Conservation (phyloP, 2,888 invertebrate genomes). For the Himalopsyche kuldschensis region DNA sequence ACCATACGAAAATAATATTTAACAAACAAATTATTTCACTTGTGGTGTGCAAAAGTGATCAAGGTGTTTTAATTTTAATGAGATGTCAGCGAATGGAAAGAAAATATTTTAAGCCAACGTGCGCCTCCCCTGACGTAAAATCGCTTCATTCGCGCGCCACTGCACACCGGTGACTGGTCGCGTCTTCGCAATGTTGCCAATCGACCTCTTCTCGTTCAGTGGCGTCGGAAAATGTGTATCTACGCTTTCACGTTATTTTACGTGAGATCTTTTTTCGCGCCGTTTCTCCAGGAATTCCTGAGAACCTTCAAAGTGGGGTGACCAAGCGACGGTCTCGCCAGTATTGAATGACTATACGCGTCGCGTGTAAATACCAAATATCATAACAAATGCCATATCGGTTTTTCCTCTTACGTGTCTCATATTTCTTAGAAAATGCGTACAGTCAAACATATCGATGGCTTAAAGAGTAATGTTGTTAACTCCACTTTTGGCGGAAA, state of each 20-base stretch:
- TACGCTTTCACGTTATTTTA: neutral
- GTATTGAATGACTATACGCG: too few species aligned
- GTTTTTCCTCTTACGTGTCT: too few species aligned
- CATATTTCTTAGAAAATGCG: too few species aligned
- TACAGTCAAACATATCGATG: too few species aligned
- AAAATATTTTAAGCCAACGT: neutral
- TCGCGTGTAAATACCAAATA: too few species aligned
- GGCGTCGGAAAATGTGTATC: neutral
- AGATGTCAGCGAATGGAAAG: neutral
- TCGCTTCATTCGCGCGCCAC: neutral
- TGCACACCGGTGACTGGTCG: neutral
- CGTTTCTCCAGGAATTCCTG: neutral
- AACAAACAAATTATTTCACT: too few species aligned
- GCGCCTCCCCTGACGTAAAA: neutral
- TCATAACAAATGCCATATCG: too few species aligned
- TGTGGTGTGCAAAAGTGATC: too few species aligned
- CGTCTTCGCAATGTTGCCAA: neutral
- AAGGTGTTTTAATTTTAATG: too few species aligned
- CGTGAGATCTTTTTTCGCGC: neutral
- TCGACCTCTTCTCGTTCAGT: neutral
- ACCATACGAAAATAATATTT: too few species aligned
- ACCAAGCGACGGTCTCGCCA: neutral
- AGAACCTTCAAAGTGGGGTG: neutral
- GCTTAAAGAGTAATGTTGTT: too few species aligned
- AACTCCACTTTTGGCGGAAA: too few species aligned